phyloP scores from a whole-genome alignment of 2,113 vertebrate genomes.

The Anas platyrhynchos region DNA sequence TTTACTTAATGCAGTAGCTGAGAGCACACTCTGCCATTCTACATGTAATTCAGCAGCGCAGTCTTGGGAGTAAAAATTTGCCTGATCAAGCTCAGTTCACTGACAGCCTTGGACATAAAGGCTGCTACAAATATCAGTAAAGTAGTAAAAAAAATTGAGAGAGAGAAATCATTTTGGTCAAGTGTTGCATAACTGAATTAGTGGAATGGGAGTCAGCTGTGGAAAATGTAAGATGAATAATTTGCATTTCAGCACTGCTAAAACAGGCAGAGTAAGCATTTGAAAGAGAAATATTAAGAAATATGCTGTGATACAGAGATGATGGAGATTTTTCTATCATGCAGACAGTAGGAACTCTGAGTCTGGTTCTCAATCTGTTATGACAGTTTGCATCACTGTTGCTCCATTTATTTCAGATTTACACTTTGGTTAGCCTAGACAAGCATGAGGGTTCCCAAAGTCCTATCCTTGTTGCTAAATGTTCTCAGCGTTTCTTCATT shows the following conservation, averaged over 20 bases:
- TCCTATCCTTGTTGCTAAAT: conserved; percentile 31
- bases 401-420: conserved; percentile 51
- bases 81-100: neutral
- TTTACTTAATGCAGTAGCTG: conserved; percentile 32
- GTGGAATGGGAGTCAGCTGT: neutral
- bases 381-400: conserved; percentile 39
- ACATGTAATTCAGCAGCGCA: neutral
- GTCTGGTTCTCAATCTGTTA: conserved; percentile 32
- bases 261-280: neutral
- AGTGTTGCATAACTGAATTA: conserved; percentile 6
- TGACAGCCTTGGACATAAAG: neutral
- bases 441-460: conserved; percentile 23
- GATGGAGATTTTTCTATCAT: neutral
- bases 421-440: neutral
- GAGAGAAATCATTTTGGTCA: neutral
- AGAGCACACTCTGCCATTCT: neutral
- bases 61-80: conserved; percentile 2
- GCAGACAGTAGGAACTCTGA: neutral
- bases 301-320: neutral
- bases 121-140: neutral
- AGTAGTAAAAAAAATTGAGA: neutral
- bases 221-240: neutral
- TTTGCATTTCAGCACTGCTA: fast-evolving
- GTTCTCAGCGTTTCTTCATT: conserved; percentile 43
- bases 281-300: neutral